A percentile compares a stretch with the other conserved stretches of the same genome.
Evolutionary conservation across 2,113 vertebrate species (phyloP).

Genomic region (Varanus komodoensis): DNA sequence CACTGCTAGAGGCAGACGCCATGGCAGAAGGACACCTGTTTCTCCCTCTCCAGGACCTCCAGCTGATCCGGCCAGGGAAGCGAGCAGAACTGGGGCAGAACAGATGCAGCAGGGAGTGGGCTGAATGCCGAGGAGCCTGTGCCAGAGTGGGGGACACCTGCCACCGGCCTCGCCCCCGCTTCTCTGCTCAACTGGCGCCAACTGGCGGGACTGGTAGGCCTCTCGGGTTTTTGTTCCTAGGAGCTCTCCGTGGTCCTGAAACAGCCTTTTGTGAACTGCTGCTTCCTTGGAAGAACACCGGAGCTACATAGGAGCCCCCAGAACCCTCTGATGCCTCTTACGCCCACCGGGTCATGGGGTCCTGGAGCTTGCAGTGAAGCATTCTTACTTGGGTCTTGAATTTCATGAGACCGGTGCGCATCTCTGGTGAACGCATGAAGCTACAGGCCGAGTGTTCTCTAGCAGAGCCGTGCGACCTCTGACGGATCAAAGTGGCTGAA

Average conservation of each 20-base stretch:
- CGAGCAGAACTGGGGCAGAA: not conserved
- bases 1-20: not conserved
- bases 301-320: not conserved
- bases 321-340: no score
- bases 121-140: not conserved
- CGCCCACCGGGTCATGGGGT: not conserved
- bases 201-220: no score
- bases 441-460: not conserved
- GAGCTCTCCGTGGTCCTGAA: not conserved
- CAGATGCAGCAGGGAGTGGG: not conserved
- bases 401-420: not conserved
- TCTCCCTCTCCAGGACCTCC: not conserved
- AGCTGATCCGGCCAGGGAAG: not conserved
- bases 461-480: not conserved
- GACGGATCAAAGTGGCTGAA: not conserved
- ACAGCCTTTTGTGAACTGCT: no score
- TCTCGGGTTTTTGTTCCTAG: not conserved
- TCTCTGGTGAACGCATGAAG: not conserved
- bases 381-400: not conserved
- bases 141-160: not conserved
- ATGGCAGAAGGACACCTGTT: not conserved
- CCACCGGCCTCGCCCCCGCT: no score
- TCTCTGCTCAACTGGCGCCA: not conserved
- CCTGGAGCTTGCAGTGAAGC: not conserved
- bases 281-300: not conserved